A percentile compares a stretch with the other conserved stretches of the same genome.
Conservation (phyloP, 2,113 vertebrate species). For the Myanophis thanlyinensis region DNA sequence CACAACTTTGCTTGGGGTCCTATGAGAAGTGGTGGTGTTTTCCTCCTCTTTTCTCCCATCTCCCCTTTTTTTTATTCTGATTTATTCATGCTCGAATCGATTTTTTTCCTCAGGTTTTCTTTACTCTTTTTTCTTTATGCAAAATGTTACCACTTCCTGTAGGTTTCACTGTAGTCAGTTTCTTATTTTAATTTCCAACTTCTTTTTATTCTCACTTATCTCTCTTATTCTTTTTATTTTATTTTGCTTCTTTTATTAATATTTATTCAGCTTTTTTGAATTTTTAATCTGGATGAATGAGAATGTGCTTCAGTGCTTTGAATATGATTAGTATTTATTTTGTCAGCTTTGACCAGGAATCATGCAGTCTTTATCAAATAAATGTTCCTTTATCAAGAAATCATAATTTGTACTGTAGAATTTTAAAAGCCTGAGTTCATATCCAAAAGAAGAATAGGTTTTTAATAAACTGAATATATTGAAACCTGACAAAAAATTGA, state of each 20-base stretch:
- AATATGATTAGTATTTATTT: not conserved
- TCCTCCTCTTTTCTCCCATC: not conserved
- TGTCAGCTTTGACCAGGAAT: not conserved
- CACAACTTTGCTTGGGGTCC: not conserved
- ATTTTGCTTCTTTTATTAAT: not conserved
- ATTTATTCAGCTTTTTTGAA: not conserved
- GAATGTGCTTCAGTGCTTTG: not conserved
- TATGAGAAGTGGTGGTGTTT: not conserved
- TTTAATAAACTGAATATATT: not conserved
- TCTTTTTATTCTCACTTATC: not conserved
- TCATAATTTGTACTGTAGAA: not conserved
- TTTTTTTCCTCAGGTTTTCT: not conserved
- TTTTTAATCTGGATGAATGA: not conserved
- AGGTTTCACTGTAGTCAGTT: not conserved
- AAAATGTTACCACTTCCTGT: not conserved
- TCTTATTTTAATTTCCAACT: not conserved
- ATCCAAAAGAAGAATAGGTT: not conserved
- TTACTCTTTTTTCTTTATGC: not conserved
- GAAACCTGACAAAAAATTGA: not conserved
- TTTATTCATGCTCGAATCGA: not conserved
- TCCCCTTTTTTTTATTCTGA: not conserved
- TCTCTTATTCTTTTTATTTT: not conserved
- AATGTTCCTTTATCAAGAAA: not conserved
- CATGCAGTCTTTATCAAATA: not conserved
- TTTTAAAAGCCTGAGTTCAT: not conserved